Evolutionary conservation across 1,140 invertebrate species (phyloP), one percentile per base, ranked within the genome.

Genomic region (Trichomalopsis sarcophagae): DNA sequence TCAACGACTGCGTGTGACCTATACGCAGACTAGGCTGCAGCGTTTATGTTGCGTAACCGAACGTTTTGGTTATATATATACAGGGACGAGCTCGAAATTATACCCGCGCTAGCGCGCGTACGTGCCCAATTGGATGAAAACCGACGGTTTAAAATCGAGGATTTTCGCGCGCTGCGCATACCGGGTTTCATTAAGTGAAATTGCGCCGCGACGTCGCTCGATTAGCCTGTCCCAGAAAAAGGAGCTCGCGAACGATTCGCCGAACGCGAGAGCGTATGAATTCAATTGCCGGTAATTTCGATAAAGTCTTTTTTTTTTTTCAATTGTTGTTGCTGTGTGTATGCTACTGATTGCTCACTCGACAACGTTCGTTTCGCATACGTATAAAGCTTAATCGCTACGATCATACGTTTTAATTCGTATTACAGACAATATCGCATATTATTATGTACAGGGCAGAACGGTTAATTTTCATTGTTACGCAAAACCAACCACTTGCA

Each of bases 191-290:
- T 71, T 11, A 30, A 71, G 69, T 9, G 27, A 71, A 30, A 71
- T 17, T 71, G 69, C 69, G 2, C 10, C 40, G 36, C 36, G 27
- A 2, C 23, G 23, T 7, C 13, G 69, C 10, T 71, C 33, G 69
- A 71, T 71, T 33, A 71, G 69, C 69, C 23, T 71, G 69, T 7
- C 69, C 69, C 69, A 71, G 69, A 71, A 71, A 44, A 44, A 44
- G 7, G 10, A 44, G 40, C 40, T 44, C 40, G 40, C 10, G 40
- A 44, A 44, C 40, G 40, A 44, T 44, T 44, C 40, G 40, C 40
- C 40, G 40, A 44, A 44, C 40, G 40, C 6, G 5, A 9, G 7
- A 27, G 27, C 27, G 33, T 36, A 36, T 36, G 27, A 27, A 36
- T 36, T 36, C 33, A 36, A 36, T 36, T 36, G 5, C 2, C 5